Evolutionary conservation across 1,140 invertebrate genomes (phyloP).

Genomic region (Cotesia chilonis): DNA sequence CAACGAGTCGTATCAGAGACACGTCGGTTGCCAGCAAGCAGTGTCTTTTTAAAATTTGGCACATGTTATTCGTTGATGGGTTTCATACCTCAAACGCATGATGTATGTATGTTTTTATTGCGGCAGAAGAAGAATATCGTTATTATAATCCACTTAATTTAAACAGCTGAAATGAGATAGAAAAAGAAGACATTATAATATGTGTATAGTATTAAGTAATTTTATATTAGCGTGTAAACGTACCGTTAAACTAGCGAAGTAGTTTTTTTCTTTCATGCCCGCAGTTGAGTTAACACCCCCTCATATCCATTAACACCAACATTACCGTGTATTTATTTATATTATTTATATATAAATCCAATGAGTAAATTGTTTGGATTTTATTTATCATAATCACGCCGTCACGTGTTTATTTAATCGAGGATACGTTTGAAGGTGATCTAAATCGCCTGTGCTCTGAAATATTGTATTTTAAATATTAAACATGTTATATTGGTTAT

Average conservation of each 20-base stretch:
- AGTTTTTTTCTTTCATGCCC: slow-evolving; percentile 14
- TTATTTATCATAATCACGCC: too few relatives aligned
- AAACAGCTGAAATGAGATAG: not conserved
- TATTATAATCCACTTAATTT: too few relatives aligned
- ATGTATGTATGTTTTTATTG: too few relatives aligned
- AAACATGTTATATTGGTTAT: not conserved
- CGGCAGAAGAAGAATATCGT: too few relatives aligned
- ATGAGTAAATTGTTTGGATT: too few relatives aligned
- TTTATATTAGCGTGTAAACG: slow-evolving; percentile 31
- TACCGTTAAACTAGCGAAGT: slow-evolving; percentile 40
- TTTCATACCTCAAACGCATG: not conserved
- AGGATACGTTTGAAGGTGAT: slow-evolving; percentile 3
- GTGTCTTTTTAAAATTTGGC: slow-evolving; percentile 34
- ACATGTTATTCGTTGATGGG: slow-evolving; percentile 24
- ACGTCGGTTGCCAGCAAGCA: slow-evolving; percentile 33
- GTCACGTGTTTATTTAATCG: slow-evolving; percentile 2
- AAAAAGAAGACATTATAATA: not conserved
- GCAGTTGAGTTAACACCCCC: slow-evolving; percentile 8
- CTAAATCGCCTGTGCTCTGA: not conserved
- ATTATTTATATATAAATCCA: too few relatives aligned
- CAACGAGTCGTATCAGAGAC: slow-evolving; percentile 40
- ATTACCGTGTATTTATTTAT: not conserved
- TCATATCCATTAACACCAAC: not conserved
- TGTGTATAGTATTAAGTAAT: not conserved
- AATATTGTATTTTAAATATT: not conserved